A percentile compares a stretch with the other conserved stretches of the same genome.
Conservation (phyloP, 1,140 invertebrate species). For the Scaptomyza graminum region DNA sequence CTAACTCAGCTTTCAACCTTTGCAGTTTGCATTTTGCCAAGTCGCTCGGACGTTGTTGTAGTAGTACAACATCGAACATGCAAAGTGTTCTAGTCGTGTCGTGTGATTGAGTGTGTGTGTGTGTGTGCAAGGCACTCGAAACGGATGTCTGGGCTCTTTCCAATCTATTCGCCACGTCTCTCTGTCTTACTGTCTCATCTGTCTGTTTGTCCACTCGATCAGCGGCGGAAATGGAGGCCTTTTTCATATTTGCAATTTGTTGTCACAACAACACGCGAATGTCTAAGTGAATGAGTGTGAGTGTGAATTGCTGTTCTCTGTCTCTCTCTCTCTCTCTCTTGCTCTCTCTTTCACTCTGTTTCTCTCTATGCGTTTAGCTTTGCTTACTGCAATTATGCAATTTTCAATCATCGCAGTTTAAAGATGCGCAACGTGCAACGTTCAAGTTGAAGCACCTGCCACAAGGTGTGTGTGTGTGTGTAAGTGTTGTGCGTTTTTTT, state of each 20-base stretch:
- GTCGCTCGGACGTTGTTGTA: conserved; percentile 5
- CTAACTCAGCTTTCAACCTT: background rate
- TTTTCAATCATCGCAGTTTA: conserved; percentile 78
- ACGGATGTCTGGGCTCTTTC: conserved; percentile 42
- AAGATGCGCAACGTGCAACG: conserved; percentile 72
- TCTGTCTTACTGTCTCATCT: conserved; percentile 1
- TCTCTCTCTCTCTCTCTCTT: background rate
- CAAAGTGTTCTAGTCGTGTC: conserved; percentile 19
- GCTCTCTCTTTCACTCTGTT: background rate
- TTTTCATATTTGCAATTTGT: conserved; percentile 54
- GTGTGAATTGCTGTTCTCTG: background rate
- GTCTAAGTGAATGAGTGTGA: conserved; percentile 27
- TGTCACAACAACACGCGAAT: conserved; percentile 57
- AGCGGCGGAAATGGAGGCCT: conserved; percentile 56
- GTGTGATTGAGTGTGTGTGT: conserved; percentile 11
- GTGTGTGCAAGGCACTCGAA: conserved; percentile 16
- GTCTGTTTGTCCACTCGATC: conserved; percentile 42
- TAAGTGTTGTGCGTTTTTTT: background rate
- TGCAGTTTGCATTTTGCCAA: conserved; percentile 13
- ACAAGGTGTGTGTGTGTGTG: conserved; percentile 30
- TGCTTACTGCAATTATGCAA: conserved; percentile 73
- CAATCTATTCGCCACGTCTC: conserved; percentile 1
- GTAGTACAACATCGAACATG: conserved; percentile 21
- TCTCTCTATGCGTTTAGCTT: conserved; percentile 18
- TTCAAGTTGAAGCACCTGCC: conserved; percentile 72